Evolutionary conservation across 2,113 vertebrate species (phyloP).

Genomic region (Ptyas mucosa): DNA sequence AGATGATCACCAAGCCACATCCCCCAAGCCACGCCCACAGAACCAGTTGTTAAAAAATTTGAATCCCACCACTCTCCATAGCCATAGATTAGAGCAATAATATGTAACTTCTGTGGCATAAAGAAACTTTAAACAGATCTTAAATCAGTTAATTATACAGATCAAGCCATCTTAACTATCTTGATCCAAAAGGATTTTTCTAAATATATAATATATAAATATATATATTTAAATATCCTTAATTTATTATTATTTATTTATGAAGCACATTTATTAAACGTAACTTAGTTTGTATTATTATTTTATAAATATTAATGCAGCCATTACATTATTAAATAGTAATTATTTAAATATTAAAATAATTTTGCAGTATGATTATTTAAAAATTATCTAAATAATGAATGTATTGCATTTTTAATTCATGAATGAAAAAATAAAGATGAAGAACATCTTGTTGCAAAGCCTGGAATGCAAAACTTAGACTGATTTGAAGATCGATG

Average conservation of each 20-base stretch:
- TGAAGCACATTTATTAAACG: too few relatives aligned
- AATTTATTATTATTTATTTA: too few relatives aligned
- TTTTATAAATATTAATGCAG: too few relatives aligned
- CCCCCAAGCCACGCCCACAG: too few relatives aligned
- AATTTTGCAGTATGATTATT: too few relatives aligned
- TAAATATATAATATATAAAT: too few relatives aligned
- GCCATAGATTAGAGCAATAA: not conserved
- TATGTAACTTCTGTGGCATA: not conserved
- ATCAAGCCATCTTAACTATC: not conserved
- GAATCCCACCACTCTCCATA: not conserved
- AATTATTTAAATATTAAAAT: too few relatives aligned
- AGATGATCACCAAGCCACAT: too few relatives aligned
- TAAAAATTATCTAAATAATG: not conserved
- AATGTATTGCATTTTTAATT: not conserved
- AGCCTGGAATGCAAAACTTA: not conserved
- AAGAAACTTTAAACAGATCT: not conserved
- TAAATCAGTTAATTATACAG: not conserved
- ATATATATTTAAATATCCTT: too few relatives aligned
- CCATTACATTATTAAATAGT: too few relatives aligned
- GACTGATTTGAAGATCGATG: not conserved
- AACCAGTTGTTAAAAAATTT: too few relatives aligned
- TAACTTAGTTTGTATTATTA: too few relatives aligned
- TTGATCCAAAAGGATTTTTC: not conserved
- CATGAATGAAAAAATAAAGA: not conserved
- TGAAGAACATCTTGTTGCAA: not conserved